A percentile compares a stretch with the other conserved stretches of the same genome.
Conservation (phyloP, 2,888 invertebrate genomes). For the Eupithecia vulgata region DNA sequence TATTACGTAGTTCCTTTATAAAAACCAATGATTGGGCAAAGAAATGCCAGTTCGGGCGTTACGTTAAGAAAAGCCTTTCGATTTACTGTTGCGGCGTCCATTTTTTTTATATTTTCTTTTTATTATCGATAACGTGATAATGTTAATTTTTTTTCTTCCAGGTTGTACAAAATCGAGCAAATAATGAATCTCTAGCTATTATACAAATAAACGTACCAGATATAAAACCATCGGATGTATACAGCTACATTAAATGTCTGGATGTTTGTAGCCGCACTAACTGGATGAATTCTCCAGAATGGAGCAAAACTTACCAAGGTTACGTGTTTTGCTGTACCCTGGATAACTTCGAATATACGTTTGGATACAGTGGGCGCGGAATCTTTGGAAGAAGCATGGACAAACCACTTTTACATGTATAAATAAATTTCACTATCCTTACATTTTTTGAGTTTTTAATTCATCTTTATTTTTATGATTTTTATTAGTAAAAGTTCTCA, state of each 20-base stretch:
- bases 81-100: too few species aligned
- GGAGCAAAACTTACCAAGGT: conserved; percentile 54
- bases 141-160: conserved; percentile 50
- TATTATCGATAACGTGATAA: too few species aligned
- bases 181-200: conserved; percentile 57
- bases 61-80: too few species aligned
- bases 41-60: too few species aligned
- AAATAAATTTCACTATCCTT: neutral
- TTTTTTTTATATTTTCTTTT: too few species aligned
- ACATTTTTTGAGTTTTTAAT: too few species aligned
- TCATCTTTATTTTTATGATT: too few species aligned
- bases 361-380: conserved; percentile 39
- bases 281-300: conserved; percentile 57
- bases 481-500: too few species aligned
- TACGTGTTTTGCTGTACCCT: conserved; percentile 63
- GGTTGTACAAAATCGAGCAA: conserved; percentile 59
- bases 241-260: conserved; percentile 50
- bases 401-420: conserved; percentile 1
- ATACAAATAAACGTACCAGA: conserved; percentile 66
- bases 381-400: conserved; percentile 41
- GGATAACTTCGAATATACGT: conserved; percentile 54
- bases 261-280: conserved; percentile 56
- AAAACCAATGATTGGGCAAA: too few species aligned
- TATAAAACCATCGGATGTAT: conserved; percentile 44
- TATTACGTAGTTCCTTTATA: too few species aligned